A percentile compares a stretch with the other conserved stretches of the same genome.
Conservation (phyloP, 64 coral and sea anemone species). For the Trachythela sp. region DNA sequence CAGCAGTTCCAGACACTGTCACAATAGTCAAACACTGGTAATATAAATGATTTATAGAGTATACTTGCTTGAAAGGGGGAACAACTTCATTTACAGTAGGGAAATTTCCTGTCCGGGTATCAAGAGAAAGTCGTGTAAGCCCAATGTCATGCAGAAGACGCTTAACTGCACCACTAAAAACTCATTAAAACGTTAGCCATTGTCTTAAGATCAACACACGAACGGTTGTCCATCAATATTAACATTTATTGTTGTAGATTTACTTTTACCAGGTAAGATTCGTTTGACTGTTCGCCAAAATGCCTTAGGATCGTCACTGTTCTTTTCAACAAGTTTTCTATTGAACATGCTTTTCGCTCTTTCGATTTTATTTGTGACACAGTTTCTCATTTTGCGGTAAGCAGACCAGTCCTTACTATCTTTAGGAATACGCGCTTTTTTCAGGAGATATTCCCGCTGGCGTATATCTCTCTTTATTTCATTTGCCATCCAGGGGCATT, state of each 20-base stretch:
- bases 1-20: slow-evolving; percentile 23
- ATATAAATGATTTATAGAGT: slow-evolving; percentile 20
- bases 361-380: neutral
- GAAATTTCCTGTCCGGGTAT: too few species aligned
- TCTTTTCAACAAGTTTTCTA: neutral
- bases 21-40: slow-evolving; percentile 15
- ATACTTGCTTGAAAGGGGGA: neutral
- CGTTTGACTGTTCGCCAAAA: neutral
- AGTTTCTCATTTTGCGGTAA: neutral
- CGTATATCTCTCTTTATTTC: neutral
- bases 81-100: too few species aligned
- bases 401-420: neutral
- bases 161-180: too few species aligned
- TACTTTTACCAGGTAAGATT: neutral
- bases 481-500: slow-evolving; percentile 9
- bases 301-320: neutral
- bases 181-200: too few species aligned
- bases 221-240: neutral
- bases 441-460: neutral
- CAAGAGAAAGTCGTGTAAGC: too few species aligned
- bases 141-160: too few species aligned
- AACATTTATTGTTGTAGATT: neutral
- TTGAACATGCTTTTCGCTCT: neutral
- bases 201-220: too few species aligned
- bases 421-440: slow-evolving; percentile 11